Conservation (phyloP, 2,113 vertebrate species). For the Desmodus rotundus region DNA sequence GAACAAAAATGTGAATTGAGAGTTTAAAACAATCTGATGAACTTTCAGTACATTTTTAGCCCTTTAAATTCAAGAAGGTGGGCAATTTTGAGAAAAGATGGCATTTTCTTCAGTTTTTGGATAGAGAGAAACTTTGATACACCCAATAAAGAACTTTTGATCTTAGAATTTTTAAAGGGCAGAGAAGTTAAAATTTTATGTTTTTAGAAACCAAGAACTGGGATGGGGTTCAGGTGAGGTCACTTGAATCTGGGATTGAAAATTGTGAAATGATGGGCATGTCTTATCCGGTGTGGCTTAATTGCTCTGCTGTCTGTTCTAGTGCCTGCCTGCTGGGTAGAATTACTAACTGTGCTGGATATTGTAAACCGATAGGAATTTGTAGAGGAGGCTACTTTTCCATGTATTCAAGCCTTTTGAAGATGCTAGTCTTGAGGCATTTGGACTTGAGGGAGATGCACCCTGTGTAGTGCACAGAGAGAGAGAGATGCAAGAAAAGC, state of each 20-base stretch:
- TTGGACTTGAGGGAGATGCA: neutral
- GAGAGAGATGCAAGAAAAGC: neutral
- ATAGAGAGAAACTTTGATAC: neutral
- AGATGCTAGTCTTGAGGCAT: neutral
- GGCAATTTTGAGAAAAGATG: neutral
- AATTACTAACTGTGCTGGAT: neutral
- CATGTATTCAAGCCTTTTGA: neutral
- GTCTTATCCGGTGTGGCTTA: neutral
- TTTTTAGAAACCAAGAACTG: neutral
- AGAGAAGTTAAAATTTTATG: neutral
- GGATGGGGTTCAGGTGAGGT: neutral
- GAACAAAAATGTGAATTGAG: constrained; percentile 19
- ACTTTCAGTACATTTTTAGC: neutral
- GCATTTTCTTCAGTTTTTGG: neutral
- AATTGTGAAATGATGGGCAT: neutral
- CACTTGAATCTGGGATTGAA: neutral
- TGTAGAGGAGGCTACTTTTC: neutral
- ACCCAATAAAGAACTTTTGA: neutral
- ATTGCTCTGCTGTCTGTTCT: neutral
- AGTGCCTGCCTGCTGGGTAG: neutral
- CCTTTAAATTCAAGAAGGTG: neutral
- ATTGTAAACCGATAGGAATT: neutral
- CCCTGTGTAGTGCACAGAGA: neutral
- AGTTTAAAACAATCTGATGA: neutral
- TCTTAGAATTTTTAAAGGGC: neutral